These are phyloP conservation scores for Drosophila stalkeri DNA, from an alignment of 2,888 invertebrate genomes.

Conservation along the genomic window DNA sequence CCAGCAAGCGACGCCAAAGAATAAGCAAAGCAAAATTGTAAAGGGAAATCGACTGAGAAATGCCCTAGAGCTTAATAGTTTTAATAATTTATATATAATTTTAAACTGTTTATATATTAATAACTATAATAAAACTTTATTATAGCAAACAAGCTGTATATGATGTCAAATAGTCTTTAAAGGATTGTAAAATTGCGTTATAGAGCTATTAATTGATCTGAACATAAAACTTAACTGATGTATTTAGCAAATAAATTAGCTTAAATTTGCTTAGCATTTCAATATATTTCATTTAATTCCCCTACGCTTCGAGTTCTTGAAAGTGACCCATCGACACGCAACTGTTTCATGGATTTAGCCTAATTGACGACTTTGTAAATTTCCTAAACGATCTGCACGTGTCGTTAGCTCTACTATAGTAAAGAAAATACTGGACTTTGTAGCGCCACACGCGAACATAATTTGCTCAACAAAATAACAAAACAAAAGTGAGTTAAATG, in stretches of 20 bases:
- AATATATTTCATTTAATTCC: neutral
- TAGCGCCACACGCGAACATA: conserved; percentile 39
- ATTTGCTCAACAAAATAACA: conserved; percentile 10
- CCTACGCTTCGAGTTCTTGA: neutral
- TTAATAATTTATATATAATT: neutral
- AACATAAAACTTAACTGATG: neutral
- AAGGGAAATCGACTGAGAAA: neutral
- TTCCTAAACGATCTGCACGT: conserved; percentile 56
- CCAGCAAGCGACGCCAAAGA: neutral
- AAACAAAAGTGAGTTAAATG: conserved; percentile 4
- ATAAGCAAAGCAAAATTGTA: neutral
- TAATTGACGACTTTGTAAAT: conserved; percentile 29
- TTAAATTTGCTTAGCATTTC: neutral
- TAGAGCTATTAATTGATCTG: neutral
- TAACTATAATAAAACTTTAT: neutral
- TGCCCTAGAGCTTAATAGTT: neutral
- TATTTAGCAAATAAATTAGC: neutral
- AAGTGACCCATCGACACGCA: conserved; percentile 17
- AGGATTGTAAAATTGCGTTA: neutral
- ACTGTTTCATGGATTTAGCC: conserved; percentile 12
- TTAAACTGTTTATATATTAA: too few species aligned
- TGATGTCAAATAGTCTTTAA: neutral
- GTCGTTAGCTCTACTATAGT: conserved; percentile 35
- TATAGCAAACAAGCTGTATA: neutral
- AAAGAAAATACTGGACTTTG: conserved; percentile 31